phyloP scores from a whole-genome alignment of 2,888 invertebrate genomes.

The Sipha maydis region DNA sequence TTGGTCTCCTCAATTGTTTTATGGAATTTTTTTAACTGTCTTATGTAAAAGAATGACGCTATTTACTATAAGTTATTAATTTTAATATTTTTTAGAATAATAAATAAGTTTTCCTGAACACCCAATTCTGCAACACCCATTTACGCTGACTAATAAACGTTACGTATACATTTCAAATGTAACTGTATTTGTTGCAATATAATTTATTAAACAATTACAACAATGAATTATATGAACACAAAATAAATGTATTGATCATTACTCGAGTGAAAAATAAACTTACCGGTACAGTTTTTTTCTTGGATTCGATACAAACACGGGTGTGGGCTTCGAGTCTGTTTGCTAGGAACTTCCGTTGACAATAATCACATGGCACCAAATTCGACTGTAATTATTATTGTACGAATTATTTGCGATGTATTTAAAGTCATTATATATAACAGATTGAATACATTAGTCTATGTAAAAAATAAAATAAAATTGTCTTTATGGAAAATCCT shows the following conservation, averaged over 20 bases:
- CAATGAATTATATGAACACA: neutral
- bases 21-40: neutral
- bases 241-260: neutral
- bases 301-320: constrained; percentile 65
- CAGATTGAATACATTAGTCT: neutral
- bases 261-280: neutral
- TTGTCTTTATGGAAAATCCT: neutral
- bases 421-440: neutral
- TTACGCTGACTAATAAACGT: neutral
- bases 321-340: constrained; percentile 75
- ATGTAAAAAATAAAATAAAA: neutral
- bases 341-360: constrained; percentile 77
- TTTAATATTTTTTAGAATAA: neutral
- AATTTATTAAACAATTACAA: no score
- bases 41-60: neutral
- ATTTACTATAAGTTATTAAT: neutral
- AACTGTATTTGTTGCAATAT: neutral
- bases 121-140: neutral
- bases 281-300: constrained; percentile 41
- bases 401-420: neutral
- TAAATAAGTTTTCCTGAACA: neutral
- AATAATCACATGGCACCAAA: constrained; percentile 74
- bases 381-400: constrained; percentile 66
- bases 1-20: neutral
- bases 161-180: neutral